Conservation (phyloP, 2,797 vertebrate species). For the Amazona finschi region DNA sequence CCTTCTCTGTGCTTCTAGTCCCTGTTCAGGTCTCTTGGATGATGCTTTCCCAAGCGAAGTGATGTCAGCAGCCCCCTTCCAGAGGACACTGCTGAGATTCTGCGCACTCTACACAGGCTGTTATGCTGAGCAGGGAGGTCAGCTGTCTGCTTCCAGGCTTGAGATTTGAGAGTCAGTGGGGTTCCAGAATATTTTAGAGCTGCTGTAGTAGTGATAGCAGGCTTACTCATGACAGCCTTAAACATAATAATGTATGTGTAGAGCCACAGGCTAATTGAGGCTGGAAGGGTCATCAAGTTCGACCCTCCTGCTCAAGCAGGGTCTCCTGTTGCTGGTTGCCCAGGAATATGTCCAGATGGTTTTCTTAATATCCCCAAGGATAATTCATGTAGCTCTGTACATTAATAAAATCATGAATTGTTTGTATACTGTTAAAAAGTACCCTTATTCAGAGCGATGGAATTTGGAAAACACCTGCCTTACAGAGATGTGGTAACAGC, state of each 20-base stretch:
- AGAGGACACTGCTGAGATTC: background rate
- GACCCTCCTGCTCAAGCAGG: background rate
- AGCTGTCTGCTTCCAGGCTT: background rate
- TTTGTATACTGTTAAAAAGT: background rate
- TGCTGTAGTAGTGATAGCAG: background rate
- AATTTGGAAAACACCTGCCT: background rate
- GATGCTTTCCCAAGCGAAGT: background rate
- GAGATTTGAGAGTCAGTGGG: background rate
- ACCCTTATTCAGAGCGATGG: background rate
- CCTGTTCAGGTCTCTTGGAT: background rate
- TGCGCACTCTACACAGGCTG: rapidly evolving
- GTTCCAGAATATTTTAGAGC: background rate
- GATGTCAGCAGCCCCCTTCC: background rate
- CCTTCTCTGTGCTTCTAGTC: background rate
- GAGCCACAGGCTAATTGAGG: background rate
- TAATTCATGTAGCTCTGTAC: background rate
- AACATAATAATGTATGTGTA: background rate
- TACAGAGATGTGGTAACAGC: background rate
- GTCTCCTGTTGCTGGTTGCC: background rate
- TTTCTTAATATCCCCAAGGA: background rate
- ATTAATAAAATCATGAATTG: background rate
- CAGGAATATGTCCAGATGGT: background rate
- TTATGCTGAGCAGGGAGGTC: background rate
- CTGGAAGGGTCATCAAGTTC: background rate
- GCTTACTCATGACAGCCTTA: background rate